A percentile compares a stretch with the other conserved stretches of the same genome.
Evolutionary conservation across 2,113 vertebrate genomes (phyloP).

Genomic region (Polypterus bichir): DNA sequence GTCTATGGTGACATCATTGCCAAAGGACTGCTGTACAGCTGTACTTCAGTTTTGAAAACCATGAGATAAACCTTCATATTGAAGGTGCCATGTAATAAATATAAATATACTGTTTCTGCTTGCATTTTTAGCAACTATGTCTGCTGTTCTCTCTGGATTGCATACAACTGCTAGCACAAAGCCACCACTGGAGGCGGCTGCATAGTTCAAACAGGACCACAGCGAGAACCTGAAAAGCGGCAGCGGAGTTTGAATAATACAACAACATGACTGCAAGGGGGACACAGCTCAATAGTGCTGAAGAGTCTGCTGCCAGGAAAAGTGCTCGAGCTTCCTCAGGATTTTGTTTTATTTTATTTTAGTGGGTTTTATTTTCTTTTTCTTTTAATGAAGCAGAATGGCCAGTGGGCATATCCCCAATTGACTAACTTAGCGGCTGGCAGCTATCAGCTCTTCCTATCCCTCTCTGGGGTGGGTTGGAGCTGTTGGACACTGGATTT

Average conservation of each 20-base stretch:
- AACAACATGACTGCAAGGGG: neutral
- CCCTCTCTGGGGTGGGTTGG: constrained; percentile 31
- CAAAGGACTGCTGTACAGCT: constrained; percentile 35
- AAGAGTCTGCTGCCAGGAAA: constrained; percentile 47
- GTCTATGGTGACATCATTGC: constrained; percentile 27
- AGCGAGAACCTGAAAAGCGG: neutral
- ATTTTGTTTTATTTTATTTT: constrained; percentile 43
- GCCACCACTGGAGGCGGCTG: neutral
- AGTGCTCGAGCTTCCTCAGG: constrained; percentile 43
- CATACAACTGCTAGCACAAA: constrained; percentile 20
- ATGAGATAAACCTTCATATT: constrained; percentile 65
- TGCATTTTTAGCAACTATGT: constrained; percentile 55
- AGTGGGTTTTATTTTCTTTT: constrained; percentile 43
- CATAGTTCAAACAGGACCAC: neutral
- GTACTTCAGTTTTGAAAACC: constrained; percentile 24
- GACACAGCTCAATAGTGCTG: constrained; percentile 28
- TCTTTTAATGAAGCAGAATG: neutral
- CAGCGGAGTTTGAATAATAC: neutral
- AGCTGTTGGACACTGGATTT: neutral
- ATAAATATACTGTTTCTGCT: constrained; percentile 49
- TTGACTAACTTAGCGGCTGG: neutral
- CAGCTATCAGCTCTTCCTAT: constrained; percentile 16
- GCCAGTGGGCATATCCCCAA: no score
- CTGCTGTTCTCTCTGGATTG: constrained; percentile 30
- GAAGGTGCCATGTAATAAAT: constrained; percentile 58